Evolutionary conservation across 2,888 invertebrate genomes (phyloP).

Genomic region (Schrankia costaestrigalis): DNA sequence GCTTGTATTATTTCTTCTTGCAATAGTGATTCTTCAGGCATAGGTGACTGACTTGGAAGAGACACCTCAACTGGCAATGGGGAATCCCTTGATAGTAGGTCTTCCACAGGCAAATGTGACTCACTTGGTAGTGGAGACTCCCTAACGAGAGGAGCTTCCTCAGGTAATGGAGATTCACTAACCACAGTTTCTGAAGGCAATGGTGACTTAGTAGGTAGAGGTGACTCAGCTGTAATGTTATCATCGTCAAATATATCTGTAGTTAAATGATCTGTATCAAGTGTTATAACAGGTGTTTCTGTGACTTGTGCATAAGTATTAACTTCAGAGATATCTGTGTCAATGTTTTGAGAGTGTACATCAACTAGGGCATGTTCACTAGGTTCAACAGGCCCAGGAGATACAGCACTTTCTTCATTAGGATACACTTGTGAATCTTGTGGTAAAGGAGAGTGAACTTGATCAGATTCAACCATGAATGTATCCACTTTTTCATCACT

Average conservation of each 20-base stretch:
- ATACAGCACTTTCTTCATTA: not conserved
- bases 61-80: slow-evolving; percentile 27
- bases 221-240: slow-evolving; percentile 16
- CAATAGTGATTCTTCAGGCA: slow-evolving; percentile 25
- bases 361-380: slow-evolving; percentile 2
- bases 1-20: slow-evolving; percentile 26
- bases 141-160: slow-evolving; percentile 27
- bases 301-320: slow-evolving; percentile 15
- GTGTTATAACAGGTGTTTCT: slow-evolving; percentile 25
- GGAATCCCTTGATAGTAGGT: slow-evolving; percentile 27
- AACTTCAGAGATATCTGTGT: slow-evolving; percentile 13
- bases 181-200: slow-evolving; percentile 20
- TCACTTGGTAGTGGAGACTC: slow-evolving; percentile 34
- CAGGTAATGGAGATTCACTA: slow-evolving; percentile 31
- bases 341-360: slow-evolving; percentile 11
- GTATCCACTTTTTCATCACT: slow-evolving; percentile 13
- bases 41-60: slow-evolving; percentile 27
- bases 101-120: slow-evolving; percentile 30
- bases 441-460: slow-evolving; percentile 23
- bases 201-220: slow-evolving; percentile 22
- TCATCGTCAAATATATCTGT: slow-evolving; percentile 14
- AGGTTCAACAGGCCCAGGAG: not conserved
- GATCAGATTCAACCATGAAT: slow-evolving; percentile 22
- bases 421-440: slow-evolving; percentile 5
- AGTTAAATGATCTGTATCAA: slow-evolving; percentile 23